Percentiles rank a stretch among this genome's conserved stretches.
Evolutionary conservation across 2,113 vertebrate genomes (phyloP).

Genomic region (Peromyscus californicus): DNA sequence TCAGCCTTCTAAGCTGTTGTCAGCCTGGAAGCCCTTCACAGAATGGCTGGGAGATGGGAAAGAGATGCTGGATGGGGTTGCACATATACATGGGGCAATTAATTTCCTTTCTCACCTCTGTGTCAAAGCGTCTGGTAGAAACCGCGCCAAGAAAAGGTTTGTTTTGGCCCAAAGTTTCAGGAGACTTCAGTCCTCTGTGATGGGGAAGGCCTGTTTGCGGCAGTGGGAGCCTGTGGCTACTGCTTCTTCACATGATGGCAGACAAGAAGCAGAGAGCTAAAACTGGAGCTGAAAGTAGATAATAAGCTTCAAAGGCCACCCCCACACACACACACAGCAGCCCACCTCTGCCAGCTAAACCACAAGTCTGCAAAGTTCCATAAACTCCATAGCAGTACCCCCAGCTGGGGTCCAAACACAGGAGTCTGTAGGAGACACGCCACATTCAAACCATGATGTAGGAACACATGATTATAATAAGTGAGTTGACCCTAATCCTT

Average conservation of each 20-base stretch:
- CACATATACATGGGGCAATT: neutral
- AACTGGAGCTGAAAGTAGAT: neutral
- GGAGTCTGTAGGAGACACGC: neutral
- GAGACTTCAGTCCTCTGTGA: neutral
- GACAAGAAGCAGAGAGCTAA: neutral
- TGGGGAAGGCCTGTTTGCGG: neutral
- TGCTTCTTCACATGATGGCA: neutral
- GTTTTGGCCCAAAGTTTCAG: neutral
- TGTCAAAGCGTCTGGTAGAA: neutral
- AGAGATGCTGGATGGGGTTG: neutral
- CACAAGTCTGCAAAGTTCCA: neutral
- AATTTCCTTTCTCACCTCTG: neutral
- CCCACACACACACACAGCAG: neutral
- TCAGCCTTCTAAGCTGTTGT: neutral
- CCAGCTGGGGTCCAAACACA: neutral
- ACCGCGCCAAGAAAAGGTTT: neutral
- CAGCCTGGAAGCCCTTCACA: neutral
- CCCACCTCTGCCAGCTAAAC: neutral
- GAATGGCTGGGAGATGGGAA: neutral
- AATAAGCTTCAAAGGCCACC: neutral
- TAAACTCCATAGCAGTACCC: neutral
- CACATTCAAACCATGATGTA: neutral
- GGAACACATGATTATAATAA: neutral
- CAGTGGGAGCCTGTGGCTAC: neutral
- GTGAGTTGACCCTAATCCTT: neutral